phyloP scores from a whole-genome alignment of 92 coral and sea anemone species.

The Desmophyllum pertusum region DNA sequence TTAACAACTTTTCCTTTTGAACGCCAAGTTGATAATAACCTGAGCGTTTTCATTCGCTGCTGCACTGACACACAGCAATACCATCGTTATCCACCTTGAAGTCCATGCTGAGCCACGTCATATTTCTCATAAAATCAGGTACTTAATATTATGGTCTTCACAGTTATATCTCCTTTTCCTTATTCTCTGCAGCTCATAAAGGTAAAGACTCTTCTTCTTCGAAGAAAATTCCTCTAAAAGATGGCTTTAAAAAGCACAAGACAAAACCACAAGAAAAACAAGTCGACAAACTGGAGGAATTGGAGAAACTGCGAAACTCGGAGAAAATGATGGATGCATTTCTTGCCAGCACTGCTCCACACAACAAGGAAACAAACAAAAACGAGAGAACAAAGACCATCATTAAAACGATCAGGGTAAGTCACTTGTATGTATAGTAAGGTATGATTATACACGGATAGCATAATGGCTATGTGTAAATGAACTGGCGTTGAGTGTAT shows the following conservation, averaged over 20 bases:
- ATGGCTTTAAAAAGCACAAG: constrained; percentile 16
- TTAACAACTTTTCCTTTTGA: background rate
- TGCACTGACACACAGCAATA: too few relatives aligned
- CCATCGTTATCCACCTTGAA: too few relatives aligned
- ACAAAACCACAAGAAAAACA: constrained; percentile 28
- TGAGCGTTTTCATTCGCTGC: too few relatives aligned
- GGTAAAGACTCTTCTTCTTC: constrained; percentile 20
- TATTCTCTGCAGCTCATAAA: constrained; percentile 6
- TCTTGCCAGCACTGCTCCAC: constrained; percentile 78
- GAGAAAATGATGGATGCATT: constrained; percentile 97
- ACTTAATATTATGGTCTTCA: too few relatives aligned
- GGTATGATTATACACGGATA: too few relatives aligned
- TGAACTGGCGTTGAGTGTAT: too few relatives aligned
- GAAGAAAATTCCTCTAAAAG: background rate
- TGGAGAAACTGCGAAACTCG: constrained; percentile 83
- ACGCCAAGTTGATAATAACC: too few relatives aligned
- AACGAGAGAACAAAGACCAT: constrained; percentile 90
- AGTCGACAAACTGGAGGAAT: constrained; percentile 85
- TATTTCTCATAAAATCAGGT: too few relatives aligned
- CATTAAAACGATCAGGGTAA: constrained; percentile 85
- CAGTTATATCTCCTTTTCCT: background rate
- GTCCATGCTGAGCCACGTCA: too few relatives aligned
- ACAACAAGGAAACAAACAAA: constrained; percentile 77
- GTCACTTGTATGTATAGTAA: background rate
- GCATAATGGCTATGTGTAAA: too few relatives aligned